Evolutionary conservation across 2,113 vertebrate genomes (phyloP).

Genomic region (Crotalus horridus): DNA sequence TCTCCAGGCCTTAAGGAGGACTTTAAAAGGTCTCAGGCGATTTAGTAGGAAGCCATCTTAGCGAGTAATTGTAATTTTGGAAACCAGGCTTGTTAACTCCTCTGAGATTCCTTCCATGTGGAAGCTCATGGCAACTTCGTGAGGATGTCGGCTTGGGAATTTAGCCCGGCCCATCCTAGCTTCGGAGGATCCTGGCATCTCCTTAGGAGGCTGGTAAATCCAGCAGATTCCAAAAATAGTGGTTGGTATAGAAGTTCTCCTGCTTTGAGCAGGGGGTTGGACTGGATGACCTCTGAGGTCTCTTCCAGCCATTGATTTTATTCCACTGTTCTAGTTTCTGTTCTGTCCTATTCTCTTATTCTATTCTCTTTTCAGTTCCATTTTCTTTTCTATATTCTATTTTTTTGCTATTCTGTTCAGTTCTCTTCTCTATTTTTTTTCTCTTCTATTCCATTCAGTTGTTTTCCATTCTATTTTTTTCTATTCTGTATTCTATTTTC

Average conservation of each 20-base stretch:
- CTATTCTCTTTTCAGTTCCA: neutral
- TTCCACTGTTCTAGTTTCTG: no score
- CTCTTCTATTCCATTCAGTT: no score
- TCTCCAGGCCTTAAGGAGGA: neutral
- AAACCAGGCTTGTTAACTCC: neutral
- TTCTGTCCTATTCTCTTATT: neutral
- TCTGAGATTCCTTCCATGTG: neutral
- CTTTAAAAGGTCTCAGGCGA: neutral
- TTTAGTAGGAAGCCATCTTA: neutral
- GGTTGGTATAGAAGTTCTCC: no score
- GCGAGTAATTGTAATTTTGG: neutral
- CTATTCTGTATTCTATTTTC: no score
- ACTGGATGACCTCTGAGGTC: neutral
- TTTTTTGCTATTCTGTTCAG: no score
- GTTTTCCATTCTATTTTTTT: no score
- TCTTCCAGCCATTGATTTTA: neutral
- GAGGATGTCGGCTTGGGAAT: neutral
- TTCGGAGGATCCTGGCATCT: neutral
- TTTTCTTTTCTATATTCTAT: no score
- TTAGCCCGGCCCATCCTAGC: neutral
- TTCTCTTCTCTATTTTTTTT: no score
- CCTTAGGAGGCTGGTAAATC: no score
- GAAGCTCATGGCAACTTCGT: neutral
- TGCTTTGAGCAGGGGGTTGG: neutral
- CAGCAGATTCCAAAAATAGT: no score